Evolutionary conservation across 2,888 invertebrate species (phyloP), one percentile per base, ranked within the genome.

Genomic region (Drosophila meridionalis): DNA sequence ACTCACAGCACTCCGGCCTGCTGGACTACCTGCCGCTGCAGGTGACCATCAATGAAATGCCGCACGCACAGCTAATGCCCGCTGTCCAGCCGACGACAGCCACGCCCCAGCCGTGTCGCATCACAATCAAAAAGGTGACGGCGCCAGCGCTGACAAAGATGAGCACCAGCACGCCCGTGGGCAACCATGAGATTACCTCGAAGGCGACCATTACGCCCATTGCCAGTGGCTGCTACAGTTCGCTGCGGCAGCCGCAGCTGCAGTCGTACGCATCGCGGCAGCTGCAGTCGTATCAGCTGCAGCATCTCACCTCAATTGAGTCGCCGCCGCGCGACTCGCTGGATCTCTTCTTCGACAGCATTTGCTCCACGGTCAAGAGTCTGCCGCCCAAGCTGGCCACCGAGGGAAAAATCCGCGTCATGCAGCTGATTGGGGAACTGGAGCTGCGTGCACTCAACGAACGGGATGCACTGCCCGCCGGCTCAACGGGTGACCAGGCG

Each of bases 171-270:
- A 36, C 68, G 34, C 26, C 60, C 57, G 26, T 43, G 4, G 42
- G 59, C 59, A 14, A 67, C 2, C 75, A 75, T 14, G 91, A 90
- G 59, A 87, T 90, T 26, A 87, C 78, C 57, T 75, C 86, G 9
- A 87, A 87, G 65, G 87, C 87, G 11, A 90, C 90, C 30, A 91
- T 87, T n/a, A 91, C 87, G 47, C 91, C 87, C 14, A 83, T 87
- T 9, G 45, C 77, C 4, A 53, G 71, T 4, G 70, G 65, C n/a
- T 71, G 70, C 47, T 88, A 68, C 26, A 60, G 71, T 5, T 28
- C 80, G 6, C 3, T 70, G 28, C 69, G 70, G 0, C 74, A 72
- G 42, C 71, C 78, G 26, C 72, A 72, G 30, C 36, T 68, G 6
- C 68, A 69, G n/a, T 47, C 61, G n/a, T 82, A 76, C 40, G 62